Percentiles rank a stretch among this genome's conserved stretches.
These are phyloP conservation scores for Phasia obesa DNA, from an alignment of 2,888 invertebrate genomes.

Conservation along the genomic window DNA sequence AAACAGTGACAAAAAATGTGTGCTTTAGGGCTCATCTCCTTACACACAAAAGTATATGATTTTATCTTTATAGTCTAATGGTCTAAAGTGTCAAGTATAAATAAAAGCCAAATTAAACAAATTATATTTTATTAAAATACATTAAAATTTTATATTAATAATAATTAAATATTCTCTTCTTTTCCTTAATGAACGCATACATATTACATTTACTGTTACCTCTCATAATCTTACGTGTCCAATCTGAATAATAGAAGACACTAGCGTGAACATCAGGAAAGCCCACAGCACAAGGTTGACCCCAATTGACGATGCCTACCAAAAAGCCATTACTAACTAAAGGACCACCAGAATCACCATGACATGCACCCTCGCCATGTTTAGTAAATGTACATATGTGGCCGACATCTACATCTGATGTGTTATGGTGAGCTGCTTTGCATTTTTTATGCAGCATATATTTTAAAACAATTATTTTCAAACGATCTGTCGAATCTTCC, in stretches of 20 bases:
- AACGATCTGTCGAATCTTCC: conserved; percentile 83
- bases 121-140: too few species aligned
- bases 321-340: conserved; percentile 74
- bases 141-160: too few species aligned
- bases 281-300: conserved; percentile 78
- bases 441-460: conserved; percentile 83
- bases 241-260: conserved; percentile 75
- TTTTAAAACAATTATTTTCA: conserved; percentile 84
- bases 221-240: conserved; percentile 75
- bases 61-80: too few species aligned
- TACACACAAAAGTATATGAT: too few species aligned
- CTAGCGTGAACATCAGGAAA: conserved; percentile 78
- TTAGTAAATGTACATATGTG: conserved; percentile 84
- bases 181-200: too few species aligned
- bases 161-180: too few species aligned
- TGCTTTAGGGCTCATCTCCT: too few species aligned
- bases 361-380: conserved; percentile 83
- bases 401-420: conserved; percentile 83
- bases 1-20: too few species aligned
- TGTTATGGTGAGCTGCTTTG: conserved; percentile 76
- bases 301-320: conserved; percentile 80
- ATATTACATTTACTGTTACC: conserved; percentile 54
- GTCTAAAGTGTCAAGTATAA: too few species aligned
- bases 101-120: too few species aligned
- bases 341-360: conserved; percentile 80